Percentiles rank a stretch among this genome's conserved stretches.
These are phyloP conservation scores for Melanogrammus aeglefinus DNA, from an alignment of 2,797 vertebrate species.

Conservation along the genomic window DNA sequence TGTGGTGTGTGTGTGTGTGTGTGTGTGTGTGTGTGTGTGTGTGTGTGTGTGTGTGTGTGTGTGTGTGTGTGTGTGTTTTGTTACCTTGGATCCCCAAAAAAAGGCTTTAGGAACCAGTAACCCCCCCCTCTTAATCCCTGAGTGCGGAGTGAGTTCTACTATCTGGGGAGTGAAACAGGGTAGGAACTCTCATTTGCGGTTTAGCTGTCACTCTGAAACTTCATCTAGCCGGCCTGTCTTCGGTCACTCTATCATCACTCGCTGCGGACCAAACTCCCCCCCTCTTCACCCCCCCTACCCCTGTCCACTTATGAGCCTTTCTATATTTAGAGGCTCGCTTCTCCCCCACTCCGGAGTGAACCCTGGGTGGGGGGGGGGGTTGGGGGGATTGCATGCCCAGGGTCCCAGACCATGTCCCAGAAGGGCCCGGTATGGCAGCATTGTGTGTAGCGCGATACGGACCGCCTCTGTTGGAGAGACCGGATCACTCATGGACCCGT, in stretches of 20 bases:
- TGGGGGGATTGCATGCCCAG: not conserved
- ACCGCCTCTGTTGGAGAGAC: not conserved
- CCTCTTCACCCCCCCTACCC: conserved; percentile 34
- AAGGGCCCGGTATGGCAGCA: not conserved
- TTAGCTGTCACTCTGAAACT: conserved; percentile 55
- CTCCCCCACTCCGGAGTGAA: conserved; percentile 18
- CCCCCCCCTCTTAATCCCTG: not conserved
- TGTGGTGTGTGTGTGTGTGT: too few species aligned
- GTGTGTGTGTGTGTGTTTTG: too few species aligned
- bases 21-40: not conserved
- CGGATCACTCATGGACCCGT: not conserved
- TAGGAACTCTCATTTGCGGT: conserved; percentile 14
- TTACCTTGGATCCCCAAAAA: not conserved
- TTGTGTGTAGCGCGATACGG: not conserved
- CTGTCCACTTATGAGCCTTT: conserved; percentile 59
- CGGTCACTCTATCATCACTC: conserved; percentile 64
- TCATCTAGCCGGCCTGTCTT: conserved; percentile 62
- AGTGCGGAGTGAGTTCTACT: not conserved
- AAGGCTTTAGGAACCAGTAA: not conserved
- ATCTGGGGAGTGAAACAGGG: conserved; percentile 20
- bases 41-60: too few species aligned
- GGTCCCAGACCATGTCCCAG: not conserved
- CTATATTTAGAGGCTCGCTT: conserved; percentile 64
- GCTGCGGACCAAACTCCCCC: conserved; percentile 52
- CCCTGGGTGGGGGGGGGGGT: conserved; percentile 20